Evolutionary conservation across 2,113 vertebrate species (phyloP).

Genomic region (Maccullochella peelii): DNA sequence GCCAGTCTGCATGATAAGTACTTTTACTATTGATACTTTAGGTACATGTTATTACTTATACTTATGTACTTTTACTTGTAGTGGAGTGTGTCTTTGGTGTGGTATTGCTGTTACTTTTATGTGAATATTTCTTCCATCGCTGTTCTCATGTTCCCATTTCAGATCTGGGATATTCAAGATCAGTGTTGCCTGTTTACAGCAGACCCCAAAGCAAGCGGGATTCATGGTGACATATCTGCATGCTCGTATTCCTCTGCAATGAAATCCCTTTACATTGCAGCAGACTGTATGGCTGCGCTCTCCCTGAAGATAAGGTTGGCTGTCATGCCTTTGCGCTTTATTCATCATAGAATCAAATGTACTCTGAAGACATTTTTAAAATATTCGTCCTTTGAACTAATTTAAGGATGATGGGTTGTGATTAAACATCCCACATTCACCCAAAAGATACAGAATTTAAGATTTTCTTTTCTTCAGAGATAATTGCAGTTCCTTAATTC

Average conservation of each 20-base stretch:
- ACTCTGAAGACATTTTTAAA: slow-evolving; percentile 24
- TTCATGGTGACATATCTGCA: slow-evolving; percentile 76
- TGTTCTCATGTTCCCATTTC: slow-evolving; percentile 31
- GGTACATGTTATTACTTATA: neutral
- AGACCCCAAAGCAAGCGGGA: slow-evolving; percentile 77
- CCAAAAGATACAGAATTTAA: slow-evolving; percentile 12
- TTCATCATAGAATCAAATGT: slow-evolving; percentile 19
- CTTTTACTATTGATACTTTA: neutral
- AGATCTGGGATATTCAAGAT: slow-evolving; percentile 87
- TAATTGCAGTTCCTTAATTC: slow-evolving; percentile 11
- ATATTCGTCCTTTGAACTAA: slow-evolving; percentile 14
- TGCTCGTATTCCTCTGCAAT: slow-evolving; percentile 73
- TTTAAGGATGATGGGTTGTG: slow-evolving; percentile 2
- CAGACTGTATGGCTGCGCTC: slow-evolving; percentile 74
- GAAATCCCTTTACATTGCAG: slow-evolving; percentile 79
- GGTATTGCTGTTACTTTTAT: neutral
- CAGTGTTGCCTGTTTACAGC: slow-evolving; percentile 82
- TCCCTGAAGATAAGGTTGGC: slow-evolving; percentile 80
- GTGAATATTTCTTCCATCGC: neutral
- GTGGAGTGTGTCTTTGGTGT: neutral
- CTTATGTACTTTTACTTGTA: neutral
- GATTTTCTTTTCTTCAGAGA: neutral
- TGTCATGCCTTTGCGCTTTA: slow-evolving; percentile 28
- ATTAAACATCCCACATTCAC: neutral
- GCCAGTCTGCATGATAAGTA: neutral